phyloP scores from a whole-genome alignment of 2,113 vertebrate species.

The Colaptes auratus region DNA sequence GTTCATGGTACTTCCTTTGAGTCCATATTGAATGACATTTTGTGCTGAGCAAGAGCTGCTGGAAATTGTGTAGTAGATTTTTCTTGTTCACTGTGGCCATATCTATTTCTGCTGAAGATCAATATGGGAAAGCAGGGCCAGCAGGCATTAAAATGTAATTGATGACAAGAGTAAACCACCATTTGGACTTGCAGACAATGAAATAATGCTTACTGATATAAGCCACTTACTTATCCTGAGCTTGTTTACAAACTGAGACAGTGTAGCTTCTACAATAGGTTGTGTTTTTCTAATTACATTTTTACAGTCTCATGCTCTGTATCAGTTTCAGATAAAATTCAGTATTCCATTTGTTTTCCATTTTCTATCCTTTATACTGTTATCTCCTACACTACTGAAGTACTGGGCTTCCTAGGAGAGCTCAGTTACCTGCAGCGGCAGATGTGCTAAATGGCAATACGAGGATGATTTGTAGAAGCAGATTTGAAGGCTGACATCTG shows the following conservation, averaged over 20 bases:
- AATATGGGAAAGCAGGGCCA: background rate
- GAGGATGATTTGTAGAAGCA: conserved; percentile 8
- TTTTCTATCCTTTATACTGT: background rate
- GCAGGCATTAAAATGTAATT: conserved; percentile 32
- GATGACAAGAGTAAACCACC: background rate
- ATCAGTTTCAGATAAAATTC: conserved; percentile 15
- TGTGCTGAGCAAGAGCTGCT: conserved; percentile 48
- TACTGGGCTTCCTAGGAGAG: conserved; percentile 43
- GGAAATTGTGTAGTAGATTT: conserved; percentile 20
- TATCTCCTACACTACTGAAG: background rate
- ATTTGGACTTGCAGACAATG: background rate
- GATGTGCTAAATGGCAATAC: conserved; percentile 49
- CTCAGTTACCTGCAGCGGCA: conserved; percentile 55
- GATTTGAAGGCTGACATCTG: conserved; percentile 51
- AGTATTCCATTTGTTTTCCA: background rate
- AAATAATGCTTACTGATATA: background rate
- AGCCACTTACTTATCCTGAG: conserved; percentile 1
- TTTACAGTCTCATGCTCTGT: background rate
- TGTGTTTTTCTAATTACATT: conserved; percentile 34
- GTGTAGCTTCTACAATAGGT: background rate
- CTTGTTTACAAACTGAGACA: conserved; percentile 5
- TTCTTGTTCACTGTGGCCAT: background rate
- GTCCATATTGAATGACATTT: background rate
- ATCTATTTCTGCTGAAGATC: conserved; percentile 32
- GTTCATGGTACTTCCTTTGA: background rate